phyloP scores from a whole-genome alignment of 2,797 vertebrate species.

The Artibeus jamaicensis region DNA sequence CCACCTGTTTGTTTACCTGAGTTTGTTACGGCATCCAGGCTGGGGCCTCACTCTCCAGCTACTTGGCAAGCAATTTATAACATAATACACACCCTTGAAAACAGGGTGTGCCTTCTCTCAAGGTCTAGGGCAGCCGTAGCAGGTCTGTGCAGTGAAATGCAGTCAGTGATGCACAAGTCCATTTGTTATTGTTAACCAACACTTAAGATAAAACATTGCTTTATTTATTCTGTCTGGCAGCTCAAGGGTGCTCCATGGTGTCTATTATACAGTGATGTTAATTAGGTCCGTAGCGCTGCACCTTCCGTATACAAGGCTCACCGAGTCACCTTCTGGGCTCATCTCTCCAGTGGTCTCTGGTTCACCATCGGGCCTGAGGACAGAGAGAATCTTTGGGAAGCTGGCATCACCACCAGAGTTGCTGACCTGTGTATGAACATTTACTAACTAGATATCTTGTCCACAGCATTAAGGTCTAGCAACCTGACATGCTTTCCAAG shows the following conservation, averaged over 20 bases:
- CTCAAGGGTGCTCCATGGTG: not conserved
- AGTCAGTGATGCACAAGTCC: not conserved
- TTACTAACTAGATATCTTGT: not conserved
- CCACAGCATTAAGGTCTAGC: not conserved
- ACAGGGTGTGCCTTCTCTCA: not conserved
- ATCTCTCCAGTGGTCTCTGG: constrained; percentile 42
- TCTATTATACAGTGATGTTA: constrained; percentile 17
- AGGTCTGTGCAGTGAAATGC: not conserved
- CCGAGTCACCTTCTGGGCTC: not conserved
- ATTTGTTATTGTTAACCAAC: constrained; percentile 26
- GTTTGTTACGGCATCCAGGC: not conserved
- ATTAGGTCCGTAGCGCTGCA: constrained; percentile 22
- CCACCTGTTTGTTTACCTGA: not conserved
- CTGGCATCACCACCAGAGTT: not conserved
- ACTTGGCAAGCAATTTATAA: not conserved
- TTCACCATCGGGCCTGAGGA: constrained; percentile 48
- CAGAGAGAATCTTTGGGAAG: constrained; percentile 56
- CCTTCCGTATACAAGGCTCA: not conserved
- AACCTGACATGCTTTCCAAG: not conserved
- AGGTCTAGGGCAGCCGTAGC: not conserved
- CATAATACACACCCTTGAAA: not conserved
- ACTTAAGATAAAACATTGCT: constrained; percentile 41
- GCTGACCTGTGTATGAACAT: not conserved
- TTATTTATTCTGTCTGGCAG: constrained; percentile 59
- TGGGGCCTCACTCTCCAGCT: not conserved